phyloP scores from a whole-genome alignment of 2,113 vertebrate species.

The Periophthalmus modestus region DNA sequence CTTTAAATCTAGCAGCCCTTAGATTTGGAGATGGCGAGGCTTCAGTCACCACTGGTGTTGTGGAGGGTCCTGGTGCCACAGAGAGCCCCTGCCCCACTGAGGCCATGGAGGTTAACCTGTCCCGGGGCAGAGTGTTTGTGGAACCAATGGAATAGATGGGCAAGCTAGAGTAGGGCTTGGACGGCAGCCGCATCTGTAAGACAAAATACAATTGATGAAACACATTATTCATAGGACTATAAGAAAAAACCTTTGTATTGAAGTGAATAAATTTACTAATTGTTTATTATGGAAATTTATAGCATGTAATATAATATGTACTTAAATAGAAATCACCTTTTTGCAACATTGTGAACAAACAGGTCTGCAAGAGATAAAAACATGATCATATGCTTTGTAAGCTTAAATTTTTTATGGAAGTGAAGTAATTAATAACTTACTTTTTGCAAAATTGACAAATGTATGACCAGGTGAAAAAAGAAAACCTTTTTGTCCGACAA shows the following conservation, averaged over 20 bases:
- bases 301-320: neutral
- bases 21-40: neutral
- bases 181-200: slow-evolving; percentile 92
- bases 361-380: slow-evolving; percentile 78
- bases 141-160: slow-evolving; percentile 97
- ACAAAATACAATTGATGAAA: slow-evolving; percentile 1
- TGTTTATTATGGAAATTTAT: neutral
- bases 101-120: slow-evolving; percentile 70
- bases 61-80: slow-evolving; percentile 43
- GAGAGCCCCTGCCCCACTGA: slow-evolving; percentile 51
- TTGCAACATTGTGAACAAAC: slow-evolving; percentile 98
- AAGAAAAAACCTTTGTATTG: neutral
- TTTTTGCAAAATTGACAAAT: slow-evolving; percentile 99
- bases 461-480: slow-evolving; percentile 98
- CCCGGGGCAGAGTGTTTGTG: slow-evolving; percentile 84
- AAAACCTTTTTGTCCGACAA: slow-evolving; percentile 96
- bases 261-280: neutral
- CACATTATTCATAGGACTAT: neutral
- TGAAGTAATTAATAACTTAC: slow-evolving; percentile 68
- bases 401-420: neutral
- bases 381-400: neutral
- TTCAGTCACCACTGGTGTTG: neutral
- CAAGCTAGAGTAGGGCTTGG: slow-evolving; percentile 93
- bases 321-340: slow-evolving; percentile 79
- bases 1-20: slow-evolving; percentile 28